Evolutionary conservation across 2,888 invertebrate genomes (phyloP).

Genomic region (Glyphotaelius pellucidus): DNA sequence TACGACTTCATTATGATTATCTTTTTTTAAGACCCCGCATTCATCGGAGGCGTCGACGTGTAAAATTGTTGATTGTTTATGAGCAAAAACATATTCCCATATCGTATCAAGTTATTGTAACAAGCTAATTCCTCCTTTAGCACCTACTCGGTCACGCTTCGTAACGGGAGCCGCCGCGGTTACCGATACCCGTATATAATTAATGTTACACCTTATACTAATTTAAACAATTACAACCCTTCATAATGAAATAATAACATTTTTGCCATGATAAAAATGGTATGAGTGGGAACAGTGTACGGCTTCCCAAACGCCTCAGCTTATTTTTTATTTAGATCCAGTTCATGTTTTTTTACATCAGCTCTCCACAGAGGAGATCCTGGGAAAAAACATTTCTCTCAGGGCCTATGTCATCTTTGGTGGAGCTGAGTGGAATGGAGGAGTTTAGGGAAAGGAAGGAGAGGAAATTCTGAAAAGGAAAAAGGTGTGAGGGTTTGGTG

Average conservation of each 20-base stretch:
- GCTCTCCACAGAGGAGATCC: no score
- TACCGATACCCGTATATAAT: neutral
- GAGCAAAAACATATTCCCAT: conserved; percentile 44
- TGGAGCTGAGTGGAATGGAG: no score
- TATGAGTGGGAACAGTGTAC: neutral
- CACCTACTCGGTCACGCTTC: conserved; percentile 15
- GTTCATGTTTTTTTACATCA: no score
- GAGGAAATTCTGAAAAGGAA: no score
- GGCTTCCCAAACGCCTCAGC: neutral
- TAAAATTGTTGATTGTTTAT: conserved; percentile 52
- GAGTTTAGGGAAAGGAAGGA: no score
- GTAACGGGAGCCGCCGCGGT: neutral
- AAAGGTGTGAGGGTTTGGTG: no score
- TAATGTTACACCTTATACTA: neutral
- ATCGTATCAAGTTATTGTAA: conserved; percentile 31
- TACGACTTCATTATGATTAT: neutral
- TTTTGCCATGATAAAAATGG: neutral
- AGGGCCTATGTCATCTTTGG: no score
- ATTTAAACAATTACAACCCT: conserved; percentile 25
- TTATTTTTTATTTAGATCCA: neutral
- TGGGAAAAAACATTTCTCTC: no score
- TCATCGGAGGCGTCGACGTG: conserved; percentile 45
- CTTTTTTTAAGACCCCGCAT: neutral
- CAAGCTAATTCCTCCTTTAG: neutral
- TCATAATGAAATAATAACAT: neutral